phyloP scores from a whole-genome alignment of 2,797 vertebrate species.

The Prionace glauca region DNA sequence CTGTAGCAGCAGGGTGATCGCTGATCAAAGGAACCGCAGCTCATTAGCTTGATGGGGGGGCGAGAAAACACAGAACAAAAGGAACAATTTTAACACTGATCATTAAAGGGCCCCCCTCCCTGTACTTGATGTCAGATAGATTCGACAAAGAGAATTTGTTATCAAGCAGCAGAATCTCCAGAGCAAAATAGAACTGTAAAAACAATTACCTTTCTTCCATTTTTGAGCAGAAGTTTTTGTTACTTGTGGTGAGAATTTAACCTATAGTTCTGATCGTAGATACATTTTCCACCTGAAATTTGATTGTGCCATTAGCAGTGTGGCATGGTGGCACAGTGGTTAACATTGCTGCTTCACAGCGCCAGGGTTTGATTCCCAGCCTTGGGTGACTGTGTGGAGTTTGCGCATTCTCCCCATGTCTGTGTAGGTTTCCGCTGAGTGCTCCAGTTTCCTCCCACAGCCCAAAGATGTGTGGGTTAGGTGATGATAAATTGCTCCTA shows the following conservation, averaged over 20 bases:
- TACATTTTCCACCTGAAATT: not conserved
- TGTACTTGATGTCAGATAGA: not conserved
- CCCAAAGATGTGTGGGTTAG: too few species aligned
- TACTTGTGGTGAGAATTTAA: not conserved
- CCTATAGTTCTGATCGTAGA: not conserved
- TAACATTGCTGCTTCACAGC: too few species aligned
- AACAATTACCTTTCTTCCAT: not conserved
- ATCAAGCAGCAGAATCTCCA: not conserved
- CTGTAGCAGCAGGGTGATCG: constrained; percentile 8
- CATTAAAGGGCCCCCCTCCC: constrained; percentile 18
- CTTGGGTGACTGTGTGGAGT: too few species aligned
- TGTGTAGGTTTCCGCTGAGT: too few species aligned
- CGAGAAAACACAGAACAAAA: not conserved
- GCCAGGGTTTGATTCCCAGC: too few species aligned
- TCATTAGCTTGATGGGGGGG: constrained; percentile 18
- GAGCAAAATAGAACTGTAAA: not conserved
- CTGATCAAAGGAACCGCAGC: constrained; percentile 24
- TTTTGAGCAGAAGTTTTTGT: not conserved
- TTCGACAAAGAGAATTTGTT: constrained; percentile 6
- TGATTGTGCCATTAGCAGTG: too few species aligned
- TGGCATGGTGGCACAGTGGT: too few species aligned
- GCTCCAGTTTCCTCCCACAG: too few species aligned
- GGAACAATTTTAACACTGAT: constrained; percentile 26
- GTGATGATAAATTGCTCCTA: too few species aligned
- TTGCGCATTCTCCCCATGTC: too few species aligned